Evolutionary conservation across 2,797 vertebrate species (phyloP).

Genomic region (Thaleichthys pacificus): DNA sequence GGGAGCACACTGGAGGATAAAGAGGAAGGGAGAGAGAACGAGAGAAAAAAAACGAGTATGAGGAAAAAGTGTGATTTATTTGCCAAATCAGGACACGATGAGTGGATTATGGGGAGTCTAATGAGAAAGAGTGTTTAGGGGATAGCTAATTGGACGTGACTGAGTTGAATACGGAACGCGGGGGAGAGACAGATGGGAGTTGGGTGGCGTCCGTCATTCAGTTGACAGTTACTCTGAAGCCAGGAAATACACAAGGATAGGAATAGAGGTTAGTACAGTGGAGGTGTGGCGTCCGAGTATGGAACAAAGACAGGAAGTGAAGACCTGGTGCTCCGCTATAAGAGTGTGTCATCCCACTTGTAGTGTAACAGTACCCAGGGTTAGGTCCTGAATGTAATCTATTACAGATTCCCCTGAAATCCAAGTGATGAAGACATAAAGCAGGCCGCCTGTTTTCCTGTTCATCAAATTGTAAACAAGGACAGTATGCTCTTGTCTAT

Average conservation of each 20-base stretch:
- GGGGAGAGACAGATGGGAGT: constrained; percentile 37
- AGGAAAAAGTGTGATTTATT: constrained; percentile 68
- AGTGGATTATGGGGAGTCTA: constrained; percentile 71
- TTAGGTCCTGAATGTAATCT: no score
- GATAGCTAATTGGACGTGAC: constrained; percentile 72
- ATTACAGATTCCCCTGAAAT: no score
- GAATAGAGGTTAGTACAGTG: constrained; percentile 8
- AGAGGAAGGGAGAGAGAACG: not conserved
- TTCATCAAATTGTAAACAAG: no score
- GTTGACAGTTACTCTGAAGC: constrained; percentile 24
- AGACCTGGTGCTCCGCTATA: not conserved
- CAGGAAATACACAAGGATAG: constrained; percentile 22
- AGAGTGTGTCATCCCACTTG: no score
- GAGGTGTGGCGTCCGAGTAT: constrained; percentile 7
- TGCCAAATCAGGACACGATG: constrained; percentile 64
- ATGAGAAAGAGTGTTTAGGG: constrained; percentile 72
- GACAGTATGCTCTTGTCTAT: no score
- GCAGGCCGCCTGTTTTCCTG: no score
- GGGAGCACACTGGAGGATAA: not conserved
- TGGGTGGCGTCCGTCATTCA: constrained; percentile 53
- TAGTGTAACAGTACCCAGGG: no score
- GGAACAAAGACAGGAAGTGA: not conserved
- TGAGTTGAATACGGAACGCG: constrained; percentile 63
- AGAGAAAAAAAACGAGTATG: constrained; percentile 39
- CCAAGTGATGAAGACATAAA: no score